Conservation (phyloP, 2,797 vertebrate species). For the Notoglanidium macrostoma region DNA sequence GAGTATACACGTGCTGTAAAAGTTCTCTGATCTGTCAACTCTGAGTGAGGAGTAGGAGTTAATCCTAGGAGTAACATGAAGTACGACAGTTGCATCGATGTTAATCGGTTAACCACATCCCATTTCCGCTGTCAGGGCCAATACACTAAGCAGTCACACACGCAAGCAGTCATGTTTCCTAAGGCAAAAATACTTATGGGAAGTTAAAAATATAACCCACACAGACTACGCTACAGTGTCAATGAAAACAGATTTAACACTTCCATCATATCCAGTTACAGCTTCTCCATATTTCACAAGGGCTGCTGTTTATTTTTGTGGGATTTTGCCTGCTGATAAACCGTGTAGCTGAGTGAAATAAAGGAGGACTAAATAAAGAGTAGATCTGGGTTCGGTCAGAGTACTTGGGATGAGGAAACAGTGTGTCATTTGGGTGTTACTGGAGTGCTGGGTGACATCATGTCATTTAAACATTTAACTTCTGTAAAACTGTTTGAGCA, state of each 20-base stretch:
- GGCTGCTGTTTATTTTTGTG: not conserved
- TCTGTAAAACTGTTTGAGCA: too few species aligned
- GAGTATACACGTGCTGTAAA: not conserved
- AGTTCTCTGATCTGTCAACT: not conserved
- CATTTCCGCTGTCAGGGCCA: slow-evolving; percentile 5
- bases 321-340: not conserved
- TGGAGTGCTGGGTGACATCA: too few species aligned
- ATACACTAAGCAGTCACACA: not conserved
- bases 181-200: not conserved
- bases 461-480: too few species aligned
- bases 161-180: not conserved
- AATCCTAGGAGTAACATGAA: not conserved
- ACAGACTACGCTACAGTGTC: not conserved
- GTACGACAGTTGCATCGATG: not conserved
- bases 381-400: not conserved
- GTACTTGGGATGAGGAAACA: not conserved
- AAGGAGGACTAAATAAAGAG: not conserved
- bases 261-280: too few species aligned
- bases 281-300: not conserved
- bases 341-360: not conserved
- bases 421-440: too few species aligned
- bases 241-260: not conserved
- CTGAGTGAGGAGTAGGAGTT: not conserved
- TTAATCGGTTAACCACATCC: slow-evolving; percentile 20
- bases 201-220: not conserved